These are phyloP conservation scores for Brachypodius melanocephalos DNA, from an alignment of 2,113 vertebrate species.

Conservation along the genomic window DNA sequence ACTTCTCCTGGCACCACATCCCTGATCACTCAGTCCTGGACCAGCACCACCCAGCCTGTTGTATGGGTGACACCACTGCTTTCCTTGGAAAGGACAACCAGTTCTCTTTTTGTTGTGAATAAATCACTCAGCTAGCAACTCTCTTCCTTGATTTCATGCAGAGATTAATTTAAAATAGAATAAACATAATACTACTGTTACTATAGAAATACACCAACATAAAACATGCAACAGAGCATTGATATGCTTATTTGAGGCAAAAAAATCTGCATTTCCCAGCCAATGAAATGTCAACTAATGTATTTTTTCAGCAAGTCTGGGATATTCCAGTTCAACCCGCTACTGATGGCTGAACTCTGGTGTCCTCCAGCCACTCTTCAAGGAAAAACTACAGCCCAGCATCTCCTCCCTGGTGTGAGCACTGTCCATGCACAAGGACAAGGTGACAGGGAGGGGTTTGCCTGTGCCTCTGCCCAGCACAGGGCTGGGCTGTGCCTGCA, in stretches of 20 bases:
- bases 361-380: neutral
- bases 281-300: neutral
- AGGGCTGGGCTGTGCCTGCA: neutral
- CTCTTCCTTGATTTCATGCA: neutral
- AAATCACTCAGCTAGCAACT: neutral
- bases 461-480: neutral
- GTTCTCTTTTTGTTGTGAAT: neutral
- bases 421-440: fast-evolving
- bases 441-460: neutral
- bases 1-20: fast-evolving
- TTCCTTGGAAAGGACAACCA: neutral
- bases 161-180: neutral
- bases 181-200: neutral
- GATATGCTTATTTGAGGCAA: neutral
- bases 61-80: neutral
- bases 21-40: neutral
- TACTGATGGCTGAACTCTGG: neutral
- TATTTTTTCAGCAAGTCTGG: neutral
- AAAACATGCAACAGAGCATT: neutral
- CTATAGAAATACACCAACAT: neutral
- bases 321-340: neutral
- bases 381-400: neutral
- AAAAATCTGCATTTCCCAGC: neutral
- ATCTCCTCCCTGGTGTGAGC: neutral
- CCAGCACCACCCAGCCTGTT: neutral